These are phyloP conservation scores for Lasioglossum calceatum DNA, from an alignment of 2,888 invertebrate genomes.

Conservation along the genomic window DNA sequence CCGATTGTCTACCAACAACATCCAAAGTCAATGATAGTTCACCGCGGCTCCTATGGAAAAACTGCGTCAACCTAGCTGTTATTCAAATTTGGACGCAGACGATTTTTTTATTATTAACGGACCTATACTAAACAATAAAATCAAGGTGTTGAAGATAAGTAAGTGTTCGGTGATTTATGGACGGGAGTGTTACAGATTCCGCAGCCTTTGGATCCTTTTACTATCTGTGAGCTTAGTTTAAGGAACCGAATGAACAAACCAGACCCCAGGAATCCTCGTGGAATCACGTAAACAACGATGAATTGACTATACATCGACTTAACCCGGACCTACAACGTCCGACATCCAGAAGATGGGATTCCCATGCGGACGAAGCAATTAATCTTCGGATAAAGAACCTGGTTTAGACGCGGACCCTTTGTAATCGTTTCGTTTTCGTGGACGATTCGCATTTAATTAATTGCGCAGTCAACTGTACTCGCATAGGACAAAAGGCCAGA, in stretches of 20 bases:
- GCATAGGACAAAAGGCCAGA: background rate
- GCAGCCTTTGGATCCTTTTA: too few relatives aligned
- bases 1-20: constrained; percentile 29
- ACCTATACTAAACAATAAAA: too few relatives aligned
- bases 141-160: too few relatives aligned
- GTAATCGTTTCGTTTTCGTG: constrained; percentile 4
- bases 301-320: background rate
- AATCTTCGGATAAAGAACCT: constrained; percentile 36
- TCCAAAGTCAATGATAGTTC: background rate
- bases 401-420: constrained; percentile 19
- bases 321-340: background rate
- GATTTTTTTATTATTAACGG: too few relatives aligned
- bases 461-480: background rate
- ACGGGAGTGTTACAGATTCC: too few relatives aligned
- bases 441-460: constrained; percentile 35
- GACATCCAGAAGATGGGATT: constrained; percentile 14
- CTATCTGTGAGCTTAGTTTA: too few relatives aligned
- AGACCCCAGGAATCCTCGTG: background rate
- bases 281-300: background rate
- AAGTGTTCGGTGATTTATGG: too few relatives aligned
- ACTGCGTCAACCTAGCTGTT: background rate
- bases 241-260: background rate
- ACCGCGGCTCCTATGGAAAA: background rate
- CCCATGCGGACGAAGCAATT: constrained; percentile 28
- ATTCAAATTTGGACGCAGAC: too few relatives aligned